Base-by-base conservation (phyloP, 2,797 vertebrate genomes). In the Catamblyrhynchus diadema region DNA sequence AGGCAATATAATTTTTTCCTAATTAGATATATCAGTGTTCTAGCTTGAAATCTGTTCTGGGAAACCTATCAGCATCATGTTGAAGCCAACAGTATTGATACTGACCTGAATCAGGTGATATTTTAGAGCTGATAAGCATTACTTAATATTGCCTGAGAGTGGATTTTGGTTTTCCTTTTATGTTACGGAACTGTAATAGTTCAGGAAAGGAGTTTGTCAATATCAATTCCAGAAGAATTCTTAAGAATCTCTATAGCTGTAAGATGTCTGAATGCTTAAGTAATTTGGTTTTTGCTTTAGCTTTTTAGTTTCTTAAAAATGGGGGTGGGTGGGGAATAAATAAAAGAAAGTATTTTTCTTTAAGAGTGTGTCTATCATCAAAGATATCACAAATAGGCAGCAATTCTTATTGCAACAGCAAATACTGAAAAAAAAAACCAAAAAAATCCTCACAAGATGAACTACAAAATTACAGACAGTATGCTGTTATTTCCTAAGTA, bases 151-250 rank as follows among this genome's bases (percentile, higher is more conserved):
- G 30, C 32, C 37, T 77, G 51, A 86, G 32, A 70, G 56, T 25
- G 69, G 9, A 14, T 27, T 83, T 89, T 72, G 12, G 3, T 95
- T 95, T 95, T 74, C n/a, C 69, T 89, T 95, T 94, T 35, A 20
- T 61, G 8, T 81, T 86, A 77, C 30, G 19, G 4, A 89, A 39
- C 28, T 88, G 17, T 56, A 81, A 62, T 72, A 82, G 37, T 75
- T 93, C 32, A 78, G 69, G 67, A 91, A 88, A 65, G 19, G 25
- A 56, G 3, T 81, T 83, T 83, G 21, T 78, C 9, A 25, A 9
- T 78, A 54, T 57, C 54, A 91, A 78, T 82, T 57, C 25, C 19
- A 56, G 32, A 81, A 50, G 30, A 71, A 51, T 75, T 81, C 62
- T 69, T 75, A 41, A 53, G 50, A 92, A 45, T 77, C 32, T 85